Evolutionary conservation across 2,888 invertebrate genomes (phyloP).

Genomic region (Microdon myrmicae): DNA sequence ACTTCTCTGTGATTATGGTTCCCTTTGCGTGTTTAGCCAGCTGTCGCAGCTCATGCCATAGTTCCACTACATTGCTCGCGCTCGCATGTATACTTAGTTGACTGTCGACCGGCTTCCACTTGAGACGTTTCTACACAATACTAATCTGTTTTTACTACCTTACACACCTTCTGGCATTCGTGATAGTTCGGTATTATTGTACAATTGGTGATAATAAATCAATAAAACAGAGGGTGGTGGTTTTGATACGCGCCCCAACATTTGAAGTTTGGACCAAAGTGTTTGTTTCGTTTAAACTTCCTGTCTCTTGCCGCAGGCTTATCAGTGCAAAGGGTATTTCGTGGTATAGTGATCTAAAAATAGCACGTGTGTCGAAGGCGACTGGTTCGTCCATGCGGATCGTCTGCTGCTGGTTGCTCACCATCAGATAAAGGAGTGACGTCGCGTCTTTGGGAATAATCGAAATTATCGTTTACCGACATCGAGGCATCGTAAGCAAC

Average conservation of each 20-base stretch:
- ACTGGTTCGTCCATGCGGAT: conserved; percentile 3
- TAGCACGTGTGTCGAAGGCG: conserved; percentile 23
- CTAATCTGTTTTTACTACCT: conserved; percentile 9
- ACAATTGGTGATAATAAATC: conserved; percentile 14
- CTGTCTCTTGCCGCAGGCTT: conserved; percentile 4
- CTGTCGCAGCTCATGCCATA: no score
- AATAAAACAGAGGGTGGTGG: background rate
- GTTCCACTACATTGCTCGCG: no score
- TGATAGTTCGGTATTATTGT: no score
- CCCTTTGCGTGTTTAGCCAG: no score
- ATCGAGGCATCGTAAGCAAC: background rate
- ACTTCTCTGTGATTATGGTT: no score
- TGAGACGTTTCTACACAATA: conserved; percentile 27
- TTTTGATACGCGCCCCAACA: background rate
- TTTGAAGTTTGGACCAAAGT: background rate
- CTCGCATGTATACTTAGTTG: conserved; percentile 36
- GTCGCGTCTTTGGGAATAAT: conserved; percentile 3
- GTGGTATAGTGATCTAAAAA: conserved; percentile 8
- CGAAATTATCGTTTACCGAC: conserved; percentile 7
- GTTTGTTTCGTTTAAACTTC: background rate
- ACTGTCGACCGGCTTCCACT: conserved; percentile 34
- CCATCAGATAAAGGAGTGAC: conserved; percentile 17
- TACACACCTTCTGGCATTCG: no score
- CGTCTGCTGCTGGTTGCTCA: conserved; percentile 2
- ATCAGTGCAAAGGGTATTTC: background rate